Conservation (phyloP, 2,797 vertebrate species). For the Propithecus perrieri region DNA sequence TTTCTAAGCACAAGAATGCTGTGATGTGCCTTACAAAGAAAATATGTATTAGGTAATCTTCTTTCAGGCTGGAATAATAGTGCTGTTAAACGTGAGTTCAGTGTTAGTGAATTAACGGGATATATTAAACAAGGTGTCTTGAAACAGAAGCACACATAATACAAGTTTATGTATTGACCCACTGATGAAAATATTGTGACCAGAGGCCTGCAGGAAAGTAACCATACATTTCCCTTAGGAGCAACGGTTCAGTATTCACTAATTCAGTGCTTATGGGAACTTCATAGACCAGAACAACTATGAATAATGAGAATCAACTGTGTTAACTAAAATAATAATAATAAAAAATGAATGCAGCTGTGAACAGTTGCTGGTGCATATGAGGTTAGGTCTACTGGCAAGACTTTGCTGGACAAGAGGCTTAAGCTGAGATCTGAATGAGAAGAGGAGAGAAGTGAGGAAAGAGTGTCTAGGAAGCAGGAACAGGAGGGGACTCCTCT, state of each 20-base stretch:
- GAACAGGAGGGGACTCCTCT: too few relatives aligned
- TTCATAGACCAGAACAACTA: neutral
- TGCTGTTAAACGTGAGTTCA: neutral
- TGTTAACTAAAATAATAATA: neutral
- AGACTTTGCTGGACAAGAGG: neutral
- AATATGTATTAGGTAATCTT: neutral
- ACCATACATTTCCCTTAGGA: neutral
- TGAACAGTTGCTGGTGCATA: neutral
- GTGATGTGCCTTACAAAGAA: neutral
- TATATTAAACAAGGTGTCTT: neutral
- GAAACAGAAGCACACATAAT: constrained; percentile 9
- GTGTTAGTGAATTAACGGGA: neutral
- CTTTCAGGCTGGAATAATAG: neutral
- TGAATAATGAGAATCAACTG: neutral
- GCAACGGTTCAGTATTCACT: neutral
- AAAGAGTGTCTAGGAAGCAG: neutral
- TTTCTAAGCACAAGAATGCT: neutral
- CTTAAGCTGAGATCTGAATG: neutral
- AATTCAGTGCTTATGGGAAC: neutral
- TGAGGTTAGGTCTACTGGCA: neutral
- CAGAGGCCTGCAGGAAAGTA: neutral
- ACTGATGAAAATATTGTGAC: constrained; percentile 1
- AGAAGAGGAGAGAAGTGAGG: neutral
- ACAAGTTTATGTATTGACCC: neutral
- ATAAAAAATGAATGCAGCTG: neutral